Base-by-base conservation (phyloP, 2,888 invertebrate genomes). In the Thereva nobilitata region DNA sequence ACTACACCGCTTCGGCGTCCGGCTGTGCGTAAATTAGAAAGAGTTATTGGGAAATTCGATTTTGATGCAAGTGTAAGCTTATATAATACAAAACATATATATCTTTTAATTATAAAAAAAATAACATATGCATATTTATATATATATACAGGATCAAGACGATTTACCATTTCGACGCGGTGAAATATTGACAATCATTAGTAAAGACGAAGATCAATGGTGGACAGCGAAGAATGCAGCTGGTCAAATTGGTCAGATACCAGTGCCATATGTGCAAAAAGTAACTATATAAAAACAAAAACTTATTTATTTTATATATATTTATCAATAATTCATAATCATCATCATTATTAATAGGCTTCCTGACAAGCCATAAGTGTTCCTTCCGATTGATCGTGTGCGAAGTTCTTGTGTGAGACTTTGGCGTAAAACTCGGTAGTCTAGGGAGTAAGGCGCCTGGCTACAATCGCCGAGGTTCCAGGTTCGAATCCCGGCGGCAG, bases 161-260 rank as follows among this genome's bases (percentile, higher is more conserved):
- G 98, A 99, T 83, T 84, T 98, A 52, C 95, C 97, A 10, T 98
- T 98, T 83, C 90, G 90, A 73, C 93, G 93, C 80, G 96, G 95
- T 65, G 98, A 98, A 80, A 86, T 95, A 72, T 84, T 97, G 75
- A 93, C 94, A 74, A 89, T 98, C 72, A 87, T 97, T 72, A 91
- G 92, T 71, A 92, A 96, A 75, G 96, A 97, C 77, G 98, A 98
- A 82, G 97, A 97, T 72, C 95, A 96, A 76, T 99, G 98, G 98
- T 98, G 98, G 98, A 95, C 96, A 68, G 98, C 97, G 4, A 87
- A 89, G 74, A 97, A 97, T 83, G 86, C 85, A 70, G 83, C 89
- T 64, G 97, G 97, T 0, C 87, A 89, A 76, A 90, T 89, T 70
- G 98, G 98, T 12, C 93, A 95, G 71, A 96, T 98, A 72, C 98